Evolutionary conservation across 2,888 invertebrate genomes (phyloP).

Genomic region (Mythimna albipuncta): DNA sequence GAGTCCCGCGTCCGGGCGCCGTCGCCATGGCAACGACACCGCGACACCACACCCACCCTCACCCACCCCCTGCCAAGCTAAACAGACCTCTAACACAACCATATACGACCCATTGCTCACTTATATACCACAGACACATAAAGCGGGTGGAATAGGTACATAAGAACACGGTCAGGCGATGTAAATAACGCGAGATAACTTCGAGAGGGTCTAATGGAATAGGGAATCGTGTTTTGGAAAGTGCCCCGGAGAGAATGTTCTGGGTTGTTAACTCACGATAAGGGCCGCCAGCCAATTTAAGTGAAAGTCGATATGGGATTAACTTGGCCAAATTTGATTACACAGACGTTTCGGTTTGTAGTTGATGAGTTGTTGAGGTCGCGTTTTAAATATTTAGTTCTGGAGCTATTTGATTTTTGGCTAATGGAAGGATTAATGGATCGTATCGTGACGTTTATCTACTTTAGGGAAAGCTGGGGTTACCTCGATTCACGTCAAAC

Average conservation of each 20-base stretch:
- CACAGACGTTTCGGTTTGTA: constrained; percentile 76
- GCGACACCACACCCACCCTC: constrained; percentile 81
- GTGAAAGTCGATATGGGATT: constrained; percentile 88
- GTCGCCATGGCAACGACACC: constrained; percentile 91
- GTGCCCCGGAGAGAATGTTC: constrained; percentile 88
- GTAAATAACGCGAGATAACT: constrained; percentile 90
- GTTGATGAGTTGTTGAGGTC: constrained; percentile 66
- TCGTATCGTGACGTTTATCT: constrained; percentile 6
- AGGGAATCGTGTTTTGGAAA: constrained; percentile 89
- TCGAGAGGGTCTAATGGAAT: constrained; percentile 90
- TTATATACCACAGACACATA: constrained; percentile 85
- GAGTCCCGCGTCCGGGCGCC: constrained; percentile 92
- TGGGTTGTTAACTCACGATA: constrained; percentile 81
- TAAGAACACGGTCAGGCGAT: constrained; percentile 90
- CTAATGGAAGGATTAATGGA: constrained; percentile 29
- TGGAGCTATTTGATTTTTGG: constrained; percentile 14
- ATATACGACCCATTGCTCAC: constrained; percentile 82
- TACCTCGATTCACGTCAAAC: no score
- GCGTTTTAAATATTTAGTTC: constrained; percentile 48
- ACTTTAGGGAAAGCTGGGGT: background rate
- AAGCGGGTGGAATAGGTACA: constrained; percentile 80
- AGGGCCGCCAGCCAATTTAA: constrained; percentile 80
- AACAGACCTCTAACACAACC: constrained; percentile 77
- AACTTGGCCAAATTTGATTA: constrained; percentile 84
- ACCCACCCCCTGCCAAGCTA: constrained; percentile 70